Evolutionary conservation across 2,888 invertebrate genomes (phyloP).

Genomic region (Cryptophagus acutangulus): DNA sequence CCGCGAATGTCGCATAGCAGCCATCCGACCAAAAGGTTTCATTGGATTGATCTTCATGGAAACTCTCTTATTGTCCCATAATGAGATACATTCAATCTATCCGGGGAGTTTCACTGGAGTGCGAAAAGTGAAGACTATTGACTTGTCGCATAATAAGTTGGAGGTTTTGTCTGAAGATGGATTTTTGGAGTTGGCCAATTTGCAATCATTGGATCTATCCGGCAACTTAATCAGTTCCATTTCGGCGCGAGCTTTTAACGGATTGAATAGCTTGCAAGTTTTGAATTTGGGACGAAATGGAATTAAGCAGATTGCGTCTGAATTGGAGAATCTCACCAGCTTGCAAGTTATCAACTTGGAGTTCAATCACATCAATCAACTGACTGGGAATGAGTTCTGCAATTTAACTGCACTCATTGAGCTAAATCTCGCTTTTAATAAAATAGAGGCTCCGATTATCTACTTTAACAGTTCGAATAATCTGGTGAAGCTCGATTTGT

Average conservation of each 20-base stretch:
- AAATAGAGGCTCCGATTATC: conserved; percentile 27
- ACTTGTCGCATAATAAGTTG: conserved; percentile 40
- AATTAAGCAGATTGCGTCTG: conserved; percentile 28
- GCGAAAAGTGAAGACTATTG: conserved; percentile 39
- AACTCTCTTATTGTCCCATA: conserved; percentile 35
- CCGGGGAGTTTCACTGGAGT: conserved; percentile 42
- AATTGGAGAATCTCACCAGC: conserved; percentile 8
- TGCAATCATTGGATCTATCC: conserved; percentile 34
- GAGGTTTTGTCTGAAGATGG: conserved; percentile 35
- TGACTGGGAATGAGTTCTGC: conserved; percentile 34
- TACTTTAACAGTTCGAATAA: conserved; percentile 25
- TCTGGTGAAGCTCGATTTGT: conserved; percentile 34
- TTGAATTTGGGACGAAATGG: conserved; percentile 39
- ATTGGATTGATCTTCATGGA: conserved; percentile 43
- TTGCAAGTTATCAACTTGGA: conserved; percentile 32
- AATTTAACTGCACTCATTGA: conserved; percentile 33
- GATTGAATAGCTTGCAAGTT: conserved; percentile 32
- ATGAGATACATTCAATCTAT: conserved; percentile 37
- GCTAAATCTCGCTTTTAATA: conserved; percentile 36
- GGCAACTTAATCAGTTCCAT: conserved; percentile 37
- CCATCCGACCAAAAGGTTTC: conserved; percentile 37
- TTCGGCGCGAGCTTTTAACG: conserved; percentile 35
- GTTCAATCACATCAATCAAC: conserved; percentile 32
- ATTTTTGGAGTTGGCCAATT: conserved; percentile 38
- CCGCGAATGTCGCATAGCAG: conserved; percentile 33